Evolutionary conservation across 2,888 invertebrate species (phyloP), one percentile per base, ranked within the genome.

Genomic region (Teleiodes luculella): DNA sequence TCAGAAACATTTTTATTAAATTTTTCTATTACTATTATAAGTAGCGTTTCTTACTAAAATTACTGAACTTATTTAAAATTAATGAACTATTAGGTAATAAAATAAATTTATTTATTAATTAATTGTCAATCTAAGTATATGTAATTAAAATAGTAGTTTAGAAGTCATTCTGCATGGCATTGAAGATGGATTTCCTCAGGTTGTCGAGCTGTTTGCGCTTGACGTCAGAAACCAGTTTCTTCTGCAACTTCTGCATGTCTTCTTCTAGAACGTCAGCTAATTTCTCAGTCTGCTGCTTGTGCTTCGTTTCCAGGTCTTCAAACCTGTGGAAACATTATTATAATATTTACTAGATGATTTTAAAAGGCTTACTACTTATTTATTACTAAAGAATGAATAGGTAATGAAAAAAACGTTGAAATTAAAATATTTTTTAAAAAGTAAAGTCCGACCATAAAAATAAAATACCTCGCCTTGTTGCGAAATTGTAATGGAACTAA

Each of bases 161-260:
- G 14, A 57, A 30, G 14, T 54, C 57, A 14, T 57, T 57, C 28
- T 52, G 54, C 36, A 56, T 52, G 41, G 53, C 45, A 11, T 46
- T 49, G 49, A 50, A 53, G 37, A 56, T 53, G 13, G 50, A 28
- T 3, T 37, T 43, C 24, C 56, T 45, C 37, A 56, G 16, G 10
- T 20, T 50, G 2, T 56, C 56, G 11, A 56, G 45, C 53, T 56
- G 56, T 30, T 46, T 53, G 35, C 53, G 56, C 36, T 56, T 56
- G 18, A 45, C 31, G 11, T 56, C 56, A 3, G 56, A 30, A 13
- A 53, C 33, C 13, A 56, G 53, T 28, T 46, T 53, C 46, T 53
- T 31, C 28, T 53, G 49, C 14, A 56, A 33, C 24, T 45, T 39
- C 18, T 30, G 20, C 49, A 56, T 50, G 49, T 56, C 53, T n/a